Evolutionary conservation across 1,140 invertebrate genomes (phyloP).

Genomic region (Cotesia glomerata): DNA sequence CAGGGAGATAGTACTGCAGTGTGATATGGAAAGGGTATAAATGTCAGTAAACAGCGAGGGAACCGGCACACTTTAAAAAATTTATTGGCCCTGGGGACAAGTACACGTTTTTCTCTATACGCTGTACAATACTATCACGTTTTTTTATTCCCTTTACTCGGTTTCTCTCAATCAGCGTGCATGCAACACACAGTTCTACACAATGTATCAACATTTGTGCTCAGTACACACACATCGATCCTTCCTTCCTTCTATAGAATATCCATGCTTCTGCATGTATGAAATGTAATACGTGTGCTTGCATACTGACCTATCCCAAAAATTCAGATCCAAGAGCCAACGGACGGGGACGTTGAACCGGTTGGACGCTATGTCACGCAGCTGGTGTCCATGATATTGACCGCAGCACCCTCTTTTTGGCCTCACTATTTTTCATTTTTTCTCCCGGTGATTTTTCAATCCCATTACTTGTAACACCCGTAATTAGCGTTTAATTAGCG

Average conservation of each 20-base stretch:
- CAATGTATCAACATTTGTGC: neutral
- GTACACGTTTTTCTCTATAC: neutral
- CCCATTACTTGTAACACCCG: neutral
- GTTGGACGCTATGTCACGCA: conserved; percentile 12
- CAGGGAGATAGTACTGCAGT: too few relatives aligned
- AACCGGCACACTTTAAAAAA: neutral
- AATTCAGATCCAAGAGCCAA: neutral
- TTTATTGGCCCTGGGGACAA: conserved; percentile 5
- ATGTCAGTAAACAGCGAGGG: too few relatives aligned
- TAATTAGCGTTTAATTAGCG: neutral
- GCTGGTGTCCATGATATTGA: conserved; percentile 22
- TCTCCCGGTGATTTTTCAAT: conserved; percentile 1
- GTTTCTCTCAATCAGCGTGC: too few relatives aligned
- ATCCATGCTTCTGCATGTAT: too few relatives aligned
- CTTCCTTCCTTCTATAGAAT: neutral
- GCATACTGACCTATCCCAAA: conserved; percentile 28
- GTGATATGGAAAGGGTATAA: too few relatives aligned
- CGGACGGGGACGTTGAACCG: neutral
- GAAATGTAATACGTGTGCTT: neutral
- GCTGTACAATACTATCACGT: neutral
- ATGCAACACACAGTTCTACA: neutral
- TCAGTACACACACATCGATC: neutral
- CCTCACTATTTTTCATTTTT: neutral
- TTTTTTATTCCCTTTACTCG: neutral
- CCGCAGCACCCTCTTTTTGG: neutral